Conservation (phyloP, 2,113 vertebrate genomes). For the Cynoglossus semilaevis region DNA sequence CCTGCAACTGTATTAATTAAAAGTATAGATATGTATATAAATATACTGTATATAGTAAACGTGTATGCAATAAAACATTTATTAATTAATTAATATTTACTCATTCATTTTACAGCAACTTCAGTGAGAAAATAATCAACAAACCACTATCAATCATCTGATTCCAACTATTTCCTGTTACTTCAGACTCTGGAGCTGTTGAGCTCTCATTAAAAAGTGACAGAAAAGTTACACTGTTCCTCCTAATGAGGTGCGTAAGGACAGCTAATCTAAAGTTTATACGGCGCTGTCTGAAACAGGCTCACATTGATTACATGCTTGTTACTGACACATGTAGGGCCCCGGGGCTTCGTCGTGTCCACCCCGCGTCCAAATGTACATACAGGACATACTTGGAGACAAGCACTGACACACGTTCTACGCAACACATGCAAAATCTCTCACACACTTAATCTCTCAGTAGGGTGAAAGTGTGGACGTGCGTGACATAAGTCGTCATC, state of each 20-base stretch:
- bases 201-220: slow-evolving; percentile 14
- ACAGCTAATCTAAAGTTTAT: slow-evolving; percentile 67
- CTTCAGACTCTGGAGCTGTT: background rate
- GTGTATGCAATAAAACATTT: no score
- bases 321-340: slow-evolving; percentile 34
- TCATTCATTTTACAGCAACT: no score
- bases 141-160: no score
- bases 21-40: no score
- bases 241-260: slow-evolving; percentile 63
- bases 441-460: slow-evolving; percentile 48
- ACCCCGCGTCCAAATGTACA: slow-evolving; percentile 21
- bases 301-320: slow-evolving; percentile 47
- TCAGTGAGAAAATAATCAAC: no score
- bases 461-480: slow-evolving; percentile 55
- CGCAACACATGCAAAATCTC: slow-evolving; percentile 33
- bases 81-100: no score
- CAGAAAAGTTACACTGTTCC: slow-evolving; percentile 21
- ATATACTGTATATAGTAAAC: no score
- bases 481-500: slow-evolving; percentile 33
- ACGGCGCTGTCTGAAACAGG: slow-evolving; percentile 33
- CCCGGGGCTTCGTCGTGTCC: slow-evolving; percentile 25
- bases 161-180: background rate
- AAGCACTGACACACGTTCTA: background rate
- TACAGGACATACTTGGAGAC: slow-evolving; percentile 13
- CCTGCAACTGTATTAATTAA: no score